These are phyloP conservation scores for Pangasius sanitwongsei DNA, from an alignment of 2,797 vertebrate genomes.

Conservation along the genomic window DNA sequence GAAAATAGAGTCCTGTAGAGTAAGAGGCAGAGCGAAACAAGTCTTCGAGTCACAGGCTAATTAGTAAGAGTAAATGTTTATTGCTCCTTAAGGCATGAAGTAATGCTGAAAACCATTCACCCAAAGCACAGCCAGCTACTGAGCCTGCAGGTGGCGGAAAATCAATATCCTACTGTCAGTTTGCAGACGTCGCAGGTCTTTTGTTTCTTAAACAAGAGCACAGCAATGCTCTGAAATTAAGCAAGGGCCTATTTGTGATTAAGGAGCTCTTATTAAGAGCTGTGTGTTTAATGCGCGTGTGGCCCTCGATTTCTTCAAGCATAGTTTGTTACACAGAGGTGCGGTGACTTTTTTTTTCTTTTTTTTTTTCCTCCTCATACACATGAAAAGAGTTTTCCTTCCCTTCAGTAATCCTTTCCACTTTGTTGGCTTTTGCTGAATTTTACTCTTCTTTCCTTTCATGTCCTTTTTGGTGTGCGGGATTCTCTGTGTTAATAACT, in stretches of 20 bases:
- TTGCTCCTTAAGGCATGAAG: slow-evolving; percentile 37
- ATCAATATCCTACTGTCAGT: slow-evolving; percentile 23
- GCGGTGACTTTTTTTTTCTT: background rate
- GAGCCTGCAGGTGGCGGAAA: slow-evolving; percentile 23
- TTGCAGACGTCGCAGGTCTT: background rate
- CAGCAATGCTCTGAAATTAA: slow-evolving; percentile 7
- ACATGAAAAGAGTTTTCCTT: slow-evolving; percentile 26
- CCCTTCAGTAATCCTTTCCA: slow-evolving; percentile 32
- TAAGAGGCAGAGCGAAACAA: slow-evolving; percentile 35
- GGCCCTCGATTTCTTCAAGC: slow-evolving; percentile 17
- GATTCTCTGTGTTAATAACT: slow-evolving; percentile 46
- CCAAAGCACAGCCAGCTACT: background rate
- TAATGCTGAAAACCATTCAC: slow-evolving; percentile 9
- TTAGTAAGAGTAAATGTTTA: slow-evolving; percentile 45
- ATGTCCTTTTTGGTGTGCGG: slow-evolving; percentile 12
- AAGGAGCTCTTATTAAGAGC: slow-evolving; percentile 3
- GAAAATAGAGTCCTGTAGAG: slow-evolving; percentile 30
- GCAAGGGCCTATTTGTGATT: background rate
- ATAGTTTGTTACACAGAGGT: background rate
- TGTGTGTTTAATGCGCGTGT: background rate
- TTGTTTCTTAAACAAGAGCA: slow-evolving; percentile 10
- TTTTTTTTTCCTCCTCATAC: background rate
- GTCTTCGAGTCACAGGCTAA: slow-evolving; percentile 36
- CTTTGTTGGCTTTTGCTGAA: background rate
- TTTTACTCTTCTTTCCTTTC: slow-evolving; percentile 26